These are phyloP conservation scores for Linepithema humile DNA, from an alignment of 1,140 invertebrate species.

Conservation along the genomic window DNA sequence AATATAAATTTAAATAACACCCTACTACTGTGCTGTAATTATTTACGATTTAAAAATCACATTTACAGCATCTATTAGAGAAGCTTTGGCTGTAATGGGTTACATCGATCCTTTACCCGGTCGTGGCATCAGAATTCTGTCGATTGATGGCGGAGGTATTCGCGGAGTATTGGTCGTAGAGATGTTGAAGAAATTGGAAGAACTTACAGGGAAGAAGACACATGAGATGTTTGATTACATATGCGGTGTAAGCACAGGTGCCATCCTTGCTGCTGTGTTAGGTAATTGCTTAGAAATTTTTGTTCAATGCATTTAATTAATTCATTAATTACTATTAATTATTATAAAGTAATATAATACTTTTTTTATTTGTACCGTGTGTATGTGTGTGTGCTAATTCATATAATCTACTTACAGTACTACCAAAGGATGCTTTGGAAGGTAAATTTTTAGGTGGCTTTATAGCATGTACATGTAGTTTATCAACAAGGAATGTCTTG, in stretches of 20 bases:
- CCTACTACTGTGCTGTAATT: background rate
- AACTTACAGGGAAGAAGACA: conserved; percentile 87
- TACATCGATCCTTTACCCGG: conserved; percentile 89
- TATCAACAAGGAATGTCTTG: background rate
- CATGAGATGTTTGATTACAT: conserved; percentile 94
- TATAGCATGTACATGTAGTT: background rate
- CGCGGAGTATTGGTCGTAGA: conserved; percentile 93
- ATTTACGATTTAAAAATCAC: conserved; percentile 13
- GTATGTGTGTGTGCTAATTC: background rate
- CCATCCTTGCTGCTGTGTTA: conserved; percentile 89
- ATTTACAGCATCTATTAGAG: conserved; percentile 81
- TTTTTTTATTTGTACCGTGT: background rate
- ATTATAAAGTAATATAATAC: background rate
- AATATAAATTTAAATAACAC: background rate
- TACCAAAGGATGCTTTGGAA: conserved; percentile 68
- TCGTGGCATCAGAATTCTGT: conserved; percentile 92
- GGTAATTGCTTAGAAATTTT: conserved; percentile 78
- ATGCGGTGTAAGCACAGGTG: conserved; percentile 96
- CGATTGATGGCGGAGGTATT: conserved; percentile 96
- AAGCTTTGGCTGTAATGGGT: conserved; percentile 91
- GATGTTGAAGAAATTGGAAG: conserved; percentile 91
- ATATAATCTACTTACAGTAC: conserved; percentile 64
- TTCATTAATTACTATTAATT: background rate
- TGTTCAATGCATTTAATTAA: background rate
- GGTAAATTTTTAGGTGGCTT: conserved; percentile 58